These are phyloP conservation scores for Caenorhabditis plicata DNA, from an alignment of 2,888 invertebrate genomes.

Conservation along the genomic window DNA sequence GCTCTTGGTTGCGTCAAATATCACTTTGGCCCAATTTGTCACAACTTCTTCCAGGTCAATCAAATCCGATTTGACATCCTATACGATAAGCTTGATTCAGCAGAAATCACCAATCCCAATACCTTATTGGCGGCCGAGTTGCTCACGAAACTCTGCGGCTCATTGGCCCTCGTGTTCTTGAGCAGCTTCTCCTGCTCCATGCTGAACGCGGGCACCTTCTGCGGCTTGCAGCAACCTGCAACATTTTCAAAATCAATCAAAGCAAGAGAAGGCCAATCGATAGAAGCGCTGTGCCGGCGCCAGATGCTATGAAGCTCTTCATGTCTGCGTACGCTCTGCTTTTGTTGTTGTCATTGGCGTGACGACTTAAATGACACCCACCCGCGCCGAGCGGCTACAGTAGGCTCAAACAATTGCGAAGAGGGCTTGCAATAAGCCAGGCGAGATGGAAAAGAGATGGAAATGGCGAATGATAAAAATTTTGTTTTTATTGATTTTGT, in stretches of 20 bases:
- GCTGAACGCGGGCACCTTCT: constrained; percentile 30
- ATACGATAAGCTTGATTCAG: constrained; percentile 6
- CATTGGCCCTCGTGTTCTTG: constrained; percentile 28
- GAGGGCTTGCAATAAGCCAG: too few relatives aligned
- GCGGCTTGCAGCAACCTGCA: constrained; percentile 33
- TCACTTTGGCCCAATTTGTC: constrained; percentile 66
- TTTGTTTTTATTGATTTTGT: constrained; percentile 3
- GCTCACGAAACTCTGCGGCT: constrained; percentile 39
- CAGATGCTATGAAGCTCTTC: too few relatives aligned
- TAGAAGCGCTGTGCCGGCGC: neutral
- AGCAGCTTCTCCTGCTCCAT: constrained; percentile 40
- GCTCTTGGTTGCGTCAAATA: constrained; percentile 65
- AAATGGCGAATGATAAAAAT: constrained; percentile 1
- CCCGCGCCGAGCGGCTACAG: too few relatives aligned
- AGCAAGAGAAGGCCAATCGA: neutral
- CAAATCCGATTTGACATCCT: constrained; percentile 40
- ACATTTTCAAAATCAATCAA: neutral
- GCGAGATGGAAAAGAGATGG: neutral
- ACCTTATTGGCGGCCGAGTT: neutral
- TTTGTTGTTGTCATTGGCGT: neutral
- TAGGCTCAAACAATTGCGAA: too few relatives aligned
- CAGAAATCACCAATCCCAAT: neutral
- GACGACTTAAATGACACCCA: neutral
- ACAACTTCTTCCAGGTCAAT: constrained; percentile 60
- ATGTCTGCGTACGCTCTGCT: too few relatives aligned